Conservation (phyloP, 2,113 vertebrate species). For the Synodontis membranacea region DNA sequence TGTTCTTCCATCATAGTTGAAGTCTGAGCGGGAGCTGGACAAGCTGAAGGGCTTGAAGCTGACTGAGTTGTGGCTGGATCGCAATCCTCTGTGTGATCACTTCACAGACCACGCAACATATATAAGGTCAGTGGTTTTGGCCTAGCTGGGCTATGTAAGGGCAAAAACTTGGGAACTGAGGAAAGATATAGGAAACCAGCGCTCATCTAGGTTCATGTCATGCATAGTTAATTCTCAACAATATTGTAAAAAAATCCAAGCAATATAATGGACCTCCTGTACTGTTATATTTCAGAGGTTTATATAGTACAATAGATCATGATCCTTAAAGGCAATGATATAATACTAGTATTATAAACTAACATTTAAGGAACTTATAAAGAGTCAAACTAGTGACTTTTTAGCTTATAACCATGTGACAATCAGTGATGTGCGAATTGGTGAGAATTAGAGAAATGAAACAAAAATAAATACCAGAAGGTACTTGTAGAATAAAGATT, state of each 20-base stretch:
- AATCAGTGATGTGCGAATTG: too few species aligned
- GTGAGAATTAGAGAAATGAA: too few species aligned
- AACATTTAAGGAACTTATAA: too few species aligned
- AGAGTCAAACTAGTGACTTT: too few species aligned
- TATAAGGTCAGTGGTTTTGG: slow-evolving; percentile 81
- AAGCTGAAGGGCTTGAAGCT: slow-evolving; percentile 84
- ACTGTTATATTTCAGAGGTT: background rate
- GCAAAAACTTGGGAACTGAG: background rate
- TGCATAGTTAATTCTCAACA: too few species aligned
- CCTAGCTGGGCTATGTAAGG: background rate
- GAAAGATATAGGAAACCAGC: background rate
- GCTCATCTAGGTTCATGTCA: background rate
- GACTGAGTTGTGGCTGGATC: slow-evolving; percentile 84
- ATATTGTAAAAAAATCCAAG: too few species aligned
- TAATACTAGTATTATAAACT: background rate
- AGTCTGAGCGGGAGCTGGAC: slow-evolving; percentile 83
- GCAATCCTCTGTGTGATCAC: slow-evolving; percentile 79
- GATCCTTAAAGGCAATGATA: background rate
- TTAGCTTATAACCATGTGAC: too few species aligned
- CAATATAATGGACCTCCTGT: background rate
- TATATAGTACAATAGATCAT: background rate
- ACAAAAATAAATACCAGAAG: too few species aligned
- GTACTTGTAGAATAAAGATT: too few species aligned
- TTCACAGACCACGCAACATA: slow-evolving; percentile 85
- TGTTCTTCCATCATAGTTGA: slow-evolving; percentile 70